phyloP scores from a whole-genome alignment of 2,113 vertebrate species.

The Numida meleagris region DNA sequence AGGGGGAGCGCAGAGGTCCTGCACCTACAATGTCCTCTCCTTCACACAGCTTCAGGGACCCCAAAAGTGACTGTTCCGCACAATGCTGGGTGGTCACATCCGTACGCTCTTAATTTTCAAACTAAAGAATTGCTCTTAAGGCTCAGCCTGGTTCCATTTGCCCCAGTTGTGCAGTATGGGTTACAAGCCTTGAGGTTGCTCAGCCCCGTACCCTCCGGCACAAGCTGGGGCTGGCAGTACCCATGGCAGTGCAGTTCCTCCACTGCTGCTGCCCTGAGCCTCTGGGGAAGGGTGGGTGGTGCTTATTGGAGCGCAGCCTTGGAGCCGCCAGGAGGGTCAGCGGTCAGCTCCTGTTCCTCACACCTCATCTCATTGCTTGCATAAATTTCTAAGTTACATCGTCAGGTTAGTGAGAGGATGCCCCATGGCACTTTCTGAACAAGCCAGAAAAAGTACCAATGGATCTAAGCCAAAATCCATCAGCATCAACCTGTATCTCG shows the following conservation, averaged over 20 bases:
- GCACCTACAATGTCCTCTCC: background rate
- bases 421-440: background rate
- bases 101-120: background rate
- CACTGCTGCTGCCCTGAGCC: background rate
- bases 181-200: background rate
- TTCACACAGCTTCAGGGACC: too few species aligned
- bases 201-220: background rate
- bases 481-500: background rate
- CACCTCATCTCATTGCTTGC: background rate
- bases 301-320: fast-evolving
- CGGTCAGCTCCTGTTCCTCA: background rate
- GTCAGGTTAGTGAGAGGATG: background rate
- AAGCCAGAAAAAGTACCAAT: background rate
- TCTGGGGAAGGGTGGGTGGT: background rate
- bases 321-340: background rate
- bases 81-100: too few species aligned
- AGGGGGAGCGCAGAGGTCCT: background rate
- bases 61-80: background rate
- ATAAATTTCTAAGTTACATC: background rate
- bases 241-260: background rate
- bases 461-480: background rate
- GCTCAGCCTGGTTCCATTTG: background rate
- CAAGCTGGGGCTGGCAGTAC: background rate
- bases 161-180: background rate
- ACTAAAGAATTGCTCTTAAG: background rate